Evolutionary conservation across 1,140 invertebrate genomes (phyloP).

Genomic region (Drosophila eugracilis): DNA sequence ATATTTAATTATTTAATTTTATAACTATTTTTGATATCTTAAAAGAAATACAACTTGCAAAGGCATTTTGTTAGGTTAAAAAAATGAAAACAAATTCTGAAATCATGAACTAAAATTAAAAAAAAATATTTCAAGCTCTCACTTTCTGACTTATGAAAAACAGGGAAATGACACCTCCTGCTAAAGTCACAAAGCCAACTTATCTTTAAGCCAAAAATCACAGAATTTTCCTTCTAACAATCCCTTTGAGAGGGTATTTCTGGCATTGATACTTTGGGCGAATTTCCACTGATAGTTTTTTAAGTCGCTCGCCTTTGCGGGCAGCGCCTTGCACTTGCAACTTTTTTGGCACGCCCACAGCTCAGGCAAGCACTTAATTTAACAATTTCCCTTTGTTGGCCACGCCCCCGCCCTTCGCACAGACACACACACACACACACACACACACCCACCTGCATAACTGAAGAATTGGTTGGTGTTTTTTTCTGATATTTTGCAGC

Average conservation of each 20-base stretch:
- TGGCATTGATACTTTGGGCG: conserved; percentile 18
- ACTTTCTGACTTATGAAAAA: neutral
- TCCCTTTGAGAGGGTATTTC: conserved; percentile 19
- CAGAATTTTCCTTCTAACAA: neutral
- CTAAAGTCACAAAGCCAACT: neutral
- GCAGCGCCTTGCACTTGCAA: conserved; percentile 51
- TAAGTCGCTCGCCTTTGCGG: neutral
- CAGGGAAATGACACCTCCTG: neutral
- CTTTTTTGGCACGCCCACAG: conserved; percentile 50
- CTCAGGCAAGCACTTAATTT: conserved; percentile 68
- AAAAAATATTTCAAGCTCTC: too few relatives aligned
- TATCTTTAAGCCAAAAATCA: neutral
- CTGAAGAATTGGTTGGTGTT: conserved; percentile 20
- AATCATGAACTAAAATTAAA: too few relatives aligned
- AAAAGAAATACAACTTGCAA: too few relatives aligned
- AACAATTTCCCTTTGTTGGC: conserved; percentile 74
- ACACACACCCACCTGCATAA: conserved; percentile 19
- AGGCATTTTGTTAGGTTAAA: too few relatives aligned
- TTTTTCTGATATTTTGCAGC: conserved; percentile 15
- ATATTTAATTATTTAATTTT: too few relatives aligned
- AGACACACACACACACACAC: neutral
- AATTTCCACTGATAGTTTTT: conserved; percentile 7
- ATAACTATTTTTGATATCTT: too few relatives aligned
- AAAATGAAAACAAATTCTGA: too few relatives aligned
- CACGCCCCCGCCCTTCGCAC: conserved; percentile 1